Conservation (phyloP, 2,797 vertebrate genomes). For the Onychomys arenicola region DNA sequence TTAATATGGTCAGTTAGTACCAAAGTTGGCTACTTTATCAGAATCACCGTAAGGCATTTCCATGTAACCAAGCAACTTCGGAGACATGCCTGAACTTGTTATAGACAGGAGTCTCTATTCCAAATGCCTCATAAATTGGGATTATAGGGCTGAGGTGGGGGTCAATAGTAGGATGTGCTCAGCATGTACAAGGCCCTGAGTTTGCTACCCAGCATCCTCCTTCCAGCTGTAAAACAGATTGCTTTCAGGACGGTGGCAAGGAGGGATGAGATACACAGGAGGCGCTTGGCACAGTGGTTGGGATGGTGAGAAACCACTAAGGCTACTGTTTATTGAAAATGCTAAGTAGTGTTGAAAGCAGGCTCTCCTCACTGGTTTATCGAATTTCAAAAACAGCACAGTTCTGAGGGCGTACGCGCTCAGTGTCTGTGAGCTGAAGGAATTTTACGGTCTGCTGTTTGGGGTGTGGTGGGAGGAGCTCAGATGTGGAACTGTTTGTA, state of each 20-base stretch:
- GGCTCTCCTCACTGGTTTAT: neutral
- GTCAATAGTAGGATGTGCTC: too few relatives aligned
- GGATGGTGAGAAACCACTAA: neutral
- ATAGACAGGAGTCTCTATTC: neutral
- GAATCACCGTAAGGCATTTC: conserved; percentile 21
- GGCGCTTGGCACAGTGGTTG: neutral
- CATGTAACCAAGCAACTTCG: neutral
- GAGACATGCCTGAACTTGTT: neutral
- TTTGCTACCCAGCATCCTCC: neutral
- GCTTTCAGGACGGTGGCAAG: neutral
- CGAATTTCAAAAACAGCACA: neutral
- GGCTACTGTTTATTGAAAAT: neutral
- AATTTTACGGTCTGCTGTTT: neutral
- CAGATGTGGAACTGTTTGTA: neutral
- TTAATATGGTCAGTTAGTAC: neutral
- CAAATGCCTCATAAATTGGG: neutral
- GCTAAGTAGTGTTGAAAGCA: neutral
- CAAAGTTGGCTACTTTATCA: neutral
- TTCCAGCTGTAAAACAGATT: neutral
- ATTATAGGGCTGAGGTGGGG: neutral
- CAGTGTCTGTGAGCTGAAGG: neutral
- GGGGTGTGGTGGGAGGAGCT: neutral
- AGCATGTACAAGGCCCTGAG: neutral
- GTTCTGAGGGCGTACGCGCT: neutral
- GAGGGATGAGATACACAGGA: neutral